phyloP scores from a whole-genome alignment of 2,113 vertebrate genomes.

The Oryzias curvinotus region DNA sequence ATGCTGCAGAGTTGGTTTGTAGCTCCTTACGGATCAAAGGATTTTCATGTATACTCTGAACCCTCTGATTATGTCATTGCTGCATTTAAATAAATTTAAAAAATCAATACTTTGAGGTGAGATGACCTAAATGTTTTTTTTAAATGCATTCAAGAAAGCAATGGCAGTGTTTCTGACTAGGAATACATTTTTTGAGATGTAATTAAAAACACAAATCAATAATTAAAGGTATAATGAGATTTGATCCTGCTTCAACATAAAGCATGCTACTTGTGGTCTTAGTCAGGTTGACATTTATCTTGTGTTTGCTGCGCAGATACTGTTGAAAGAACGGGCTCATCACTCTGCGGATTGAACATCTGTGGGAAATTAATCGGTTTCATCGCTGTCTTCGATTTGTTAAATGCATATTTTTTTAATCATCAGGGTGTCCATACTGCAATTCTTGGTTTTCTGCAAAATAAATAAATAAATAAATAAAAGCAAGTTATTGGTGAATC shows the following conservation, averaged over 20 bases:
- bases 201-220: conserved; percentile 18
- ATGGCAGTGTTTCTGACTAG: conserved; percentile 6
- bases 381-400: conserved; percentile 2
- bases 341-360: conserved; percentile 52
- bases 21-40: conserved; percentile 13
- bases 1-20: conserved; percentile 30
- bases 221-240: conserved; percentile 41
- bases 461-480: too few relatives aligned
- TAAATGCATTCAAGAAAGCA: background rate
- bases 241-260: conserved; percentile 34
- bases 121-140: background rate
- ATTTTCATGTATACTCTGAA: conserved; percentile 11
- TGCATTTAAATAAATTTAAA: conserved; percentile 26
- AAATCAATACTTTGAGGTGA: background rate
- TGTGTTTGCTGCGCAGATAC: conserved; percentile 63
- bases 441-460: too few relatives aligned
- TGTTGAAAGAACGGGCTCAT: conserved; percentile 47
- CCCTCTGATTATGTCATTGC: conserved; percentile 32
- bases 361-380: conserved; percentile 61
- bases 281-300: conserved; percentile 62
- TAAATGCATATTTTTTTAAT: background rate
- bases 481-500: too few relatives aligned
- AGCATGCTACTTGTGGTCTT: conserved; percentile 36
- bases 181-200: background rate
- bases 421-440: background rate